Evolutionary conservation across 2,888 invertebrate species (phyloP), one percentile per base, ranked within the genome.

Genomic region (Hydrotaea diabolus): DNA sequence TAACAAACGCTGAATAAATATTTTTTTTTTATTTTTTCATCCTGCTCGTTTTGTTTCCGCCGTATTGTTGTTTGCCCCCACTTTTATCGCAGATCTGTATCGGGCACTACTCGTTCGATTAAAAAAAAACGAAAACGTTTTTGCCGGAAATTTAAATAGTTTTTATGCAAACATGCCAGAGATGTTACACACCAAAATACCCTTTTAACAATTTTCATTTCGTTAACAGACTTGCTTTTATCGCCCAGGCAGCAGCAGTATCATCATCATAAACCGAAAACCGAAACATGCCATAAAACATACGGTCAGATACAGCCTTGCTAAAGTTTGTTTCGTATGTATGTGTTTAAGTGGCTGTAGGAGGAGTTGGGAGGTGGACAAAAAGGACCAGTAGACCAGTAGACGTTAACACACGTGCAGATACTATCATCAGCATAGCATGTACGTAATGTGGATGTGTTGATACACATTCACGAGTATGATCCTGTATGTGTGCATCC

Each of bases 91-190:
- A 8, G 13, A 49, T n/a, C 49, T 49, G 43, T 31, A 15, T 49
- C 11, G 9, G 43, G 49, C 2, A n/a, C 49, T 7, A n/a, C 2
- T 43, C 43, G 9, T 9, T 43, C 43, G 15, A 43, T n/a, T 1
- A n/a, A 15, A 75, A 64, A 59, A 77, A 49, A 0, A 2, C 7
- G 46, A 64, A 69, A 81, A 78, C 72, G 74, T 81, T 64, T 75
- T 57, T 71, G 46, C 81, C 84, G 81, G 84, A 85, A 76, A 79
- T 81, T 79, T 79, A 66, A 81, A 85, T 76, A 84, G 81, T 81
- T 81, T 76, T 69, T 73, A 21, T 57, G 57, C 49, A 49, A 62
- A 66, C 19, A 36, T 81, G 7, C 19, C 36, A 8, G 46, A 57
- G 19, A 53, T 62, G 53, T 64, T 73, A 26, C 9, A 17, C 17